Evolutionary conservation across 1,140 invertebrate species (phyloP), one percentile per base, ranked within the genome.

Genomic region (Venturia canescens): DNA sequence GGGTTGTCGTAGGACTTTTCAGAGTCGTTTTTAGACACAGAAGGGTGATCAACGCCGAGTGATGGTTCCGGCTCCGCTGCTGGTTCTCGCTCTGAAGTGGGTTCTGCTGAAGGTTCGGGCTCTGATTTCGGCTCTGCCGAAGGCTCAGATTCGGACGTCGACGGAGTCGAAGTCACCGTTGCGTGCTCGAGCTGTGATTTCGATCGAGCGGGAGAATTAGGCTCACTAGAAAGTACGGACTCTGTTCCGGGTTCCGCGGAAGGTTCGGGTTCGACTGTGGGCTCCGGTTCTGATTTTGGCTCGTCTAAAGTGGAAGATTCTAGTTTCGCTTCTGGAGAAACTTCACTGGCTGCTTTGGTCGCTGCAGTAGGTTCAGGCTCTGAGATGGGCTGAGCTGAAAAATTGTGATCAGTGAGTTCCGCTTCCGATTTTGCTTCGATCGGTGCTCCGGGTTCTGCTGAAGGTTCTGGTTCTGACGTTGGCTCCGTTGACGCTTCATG

Each of bases 61-160:
- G 70, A 79, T 29, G 81, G 80, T 69, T 88, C 85, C 1, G 50
- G 50, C 70, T 88, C 86, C 31, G 88, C 44, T 67, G 84, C 84
- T 1, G 88, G 78, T 84, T 88, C 84, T 77, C 74, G 29, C 3
- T 80, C 83, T 27, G 89, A 82, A 83, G 86, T 82, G 70, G 87
- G 86, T 82, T 88, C 83, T 48, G 85, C 76, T 63, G 84, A 86
- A 57, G 80, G 63, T 83, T 87, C 79, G 26, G 70, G 74, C 44
- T 82, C 67, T 0, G 57, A 44, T 53, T 15, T 31, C 15, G 89
- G 80, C 80, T 78, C 38, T 44, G 60, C 74, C n/a, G 83, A 75
- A 13, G 81, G 31, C 63, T 87, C 74, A 0, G 83, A 26, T 60
- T 38, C 7, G 75, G 72, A 21, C 50, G 78, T 63, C 13, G 82